These are phyloP conservation scores for Heterohyrax brucei DNA, from an alignment of 2,797 vertebrate genomes.

Conservation along the genomic window DNA sequence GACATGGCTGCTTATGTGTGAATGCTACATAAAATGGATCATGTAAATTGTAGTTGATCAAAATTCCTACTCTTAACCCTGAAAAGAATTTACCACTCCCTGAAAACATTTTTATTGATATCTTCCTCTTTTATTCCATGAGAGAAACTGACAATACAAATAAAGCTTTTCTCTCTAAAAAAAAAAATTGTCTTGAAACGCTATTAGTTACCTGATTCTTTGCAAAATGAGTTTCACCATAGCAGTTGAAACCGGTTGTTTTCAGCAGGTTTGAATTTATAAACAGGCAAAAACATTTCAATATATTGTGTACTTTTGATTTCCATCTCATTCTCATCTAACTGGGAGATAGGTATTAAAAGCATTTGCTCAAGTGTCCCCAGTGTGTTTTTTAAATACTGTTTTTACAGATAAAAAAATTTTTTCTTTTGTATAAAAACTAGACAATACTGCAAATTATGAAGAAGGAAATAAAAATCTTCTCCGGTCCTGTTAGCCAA, in stretches of 20 bases:
- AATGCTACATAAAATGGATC: slow-evolving; percentile 59
- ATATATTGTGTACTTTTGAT: slow-evolving; percentile 59
- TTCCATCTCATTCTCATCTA: slow-evolving; percentile 53
- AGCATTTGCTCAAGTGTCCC: slow-evolving; percentile 40
- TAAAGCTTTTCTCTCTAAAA: slow-evolving; percentile 60
- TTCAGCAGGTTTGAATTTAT: slow-evolving; percentile 54
- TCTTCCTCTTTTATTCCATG: slow-evolving; percentile 59
- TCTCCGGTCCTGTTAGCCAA: neutral
- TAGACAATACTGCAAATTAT: slow-evolving; percentile 43
- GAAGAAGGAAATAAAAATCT: slow-evolving; percentile 51
- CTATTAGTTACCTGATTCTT: slow-evolving; percentile 41
- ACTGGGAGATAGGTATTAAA: slow-evolving; percentile 29
- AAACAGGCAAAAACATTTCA: neutral
- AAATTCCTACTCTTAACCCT: slow-evolving; percentile 51
- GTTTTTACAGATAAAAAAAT: slow-evolving; percentile 57
- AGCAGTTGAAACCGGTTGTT: slow-evolving; percentile 35
- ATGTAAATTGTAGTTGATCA: slow-evolving; percentile 59
- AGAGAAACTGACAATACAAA: slow-evolving; percentile 65
- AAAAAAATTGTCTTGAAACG: slow-evolving; percentile 15
- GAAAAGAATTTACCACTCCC: slow-evolving; percentile 65
- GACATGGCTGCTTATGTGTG: neutral
- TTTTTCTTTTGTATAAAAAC: slow-evolving; percentile 66
- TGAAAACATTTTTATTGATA: slow-evolving; percentile 70
- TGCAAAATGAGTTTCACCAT: neutral
- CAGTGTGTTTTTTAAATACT: neutral